Evolutionary conservation across 2,113 vertebrate species (phyloP).

Genomic region (Pachyramphus minor): DNA sequence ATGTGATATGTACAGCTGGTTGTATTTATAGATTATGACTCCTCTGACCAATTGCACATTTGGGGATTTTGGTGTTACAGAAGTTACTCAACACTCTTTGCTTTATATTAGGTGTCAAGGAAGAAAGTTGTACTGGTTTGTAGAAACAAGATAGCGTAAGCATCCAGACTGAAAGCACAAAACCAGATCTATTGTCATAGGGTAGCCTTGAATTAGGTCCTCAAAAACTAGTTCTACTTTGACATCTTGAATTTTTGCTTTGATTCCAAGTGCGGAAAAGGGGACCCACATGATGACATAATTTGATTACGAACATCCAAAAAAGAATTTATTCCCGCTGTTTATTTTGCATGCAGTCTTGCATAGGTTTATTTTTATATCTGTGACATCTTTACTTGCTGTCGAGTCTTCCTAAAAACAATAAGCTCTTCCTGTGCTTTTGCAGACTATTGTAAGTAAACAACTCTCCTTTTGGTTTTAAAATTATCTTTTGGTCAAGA

Average conservation of each 20-base stretch:
- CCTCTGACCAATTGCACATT: background rate
- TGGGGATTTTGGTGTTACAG: background rate
- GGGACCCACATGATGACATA: background rate
- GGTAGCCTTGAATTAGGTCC: background rate
- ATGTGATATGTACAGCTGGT: background rate
- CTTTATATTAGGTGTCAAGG: background rate
- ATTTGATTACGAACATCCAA: background rate
- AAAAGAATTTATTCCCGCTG: background rate
- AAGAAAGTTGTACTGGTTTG: background rate
- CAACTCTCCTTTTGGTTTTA: constrained; percentile 9
- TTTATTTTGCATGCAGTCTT: background rate
- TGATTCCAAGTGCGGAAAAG: constrained; percentile 15
- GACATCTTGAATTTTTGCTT: background rate
- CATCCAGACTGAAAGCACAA: background rate
- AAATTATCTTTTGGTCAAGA: constrained; percentile 1
- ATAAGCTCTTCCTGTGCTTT: constrained; percentile 20
- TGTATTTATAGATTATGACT: constrained; percentile 4
- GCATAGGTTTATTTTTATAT: constrained; percentile 6
- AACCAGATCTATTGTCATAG: background rate
- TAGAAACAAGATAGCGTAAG: background rate
- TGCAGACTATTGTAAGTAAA: background rate
- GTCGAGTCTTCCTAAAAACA: background rate
- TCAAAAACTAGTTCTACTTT: background rate
- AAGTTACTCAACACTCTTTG: background rate
- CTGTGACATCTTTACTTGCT: background rate